A percentile compares a stretch with the other conserved stretches of the same genome.
These are phyloP conservation scores for Drosophila flavopinicola DNA, from an alignment of 2,888 invertebrate species.

Conservation along the genomic window DNA sequence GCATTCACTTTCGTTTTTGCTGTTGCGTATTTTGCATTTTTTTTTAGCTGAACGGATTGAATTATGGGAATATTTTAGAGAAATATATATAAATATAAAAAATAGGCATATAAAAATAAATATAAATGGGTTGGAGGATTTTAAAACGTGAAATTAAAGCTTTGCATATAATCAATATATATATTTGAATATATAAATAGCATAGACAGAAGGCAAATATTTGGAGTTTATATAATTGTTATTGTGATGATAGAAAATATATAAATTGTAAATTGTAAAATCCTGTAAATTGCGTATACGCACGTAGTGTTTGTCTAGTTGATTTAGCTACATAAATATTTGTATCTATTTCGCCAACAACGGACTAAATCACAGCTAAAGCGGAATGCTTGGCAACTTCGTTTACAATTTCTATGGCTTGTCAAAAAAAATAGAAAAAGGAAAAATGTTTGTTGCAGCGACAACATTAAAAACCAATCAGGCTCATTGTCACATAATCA, in stretches of 20 bases:
- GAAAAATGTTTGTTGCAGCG: conserved; percentile 7
- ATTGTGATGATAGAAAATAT: too few species aligned
- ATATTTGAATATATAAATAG: not conserved
- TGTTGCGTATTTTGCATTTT: conserved; percentile 37
- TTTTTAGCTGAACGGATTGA: conserved; percentile 8
- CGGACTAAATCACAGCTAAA: not conserved
- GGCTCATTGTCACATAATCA: conserved; percentile 75
- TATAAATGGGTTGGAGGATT: too few species aligned
- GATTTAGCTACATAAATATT: not conserved
- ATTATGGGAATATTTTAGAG: conserved; percentile 9
- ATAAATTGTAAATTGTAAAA: too few species aligned
- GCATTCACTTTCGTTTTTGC: conserved; percentile 22
- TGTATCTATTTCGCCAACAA: conserved; percentile 1
- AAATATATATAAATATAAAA: not conserved
- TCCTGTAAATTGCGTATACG: not conserved
- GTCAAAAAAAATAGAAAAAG: conserved; percentile 8
- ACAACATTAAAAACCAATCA: conserved; percentile 75
- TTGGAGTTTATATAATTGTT: too few species aligned
- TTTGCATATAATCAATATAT: not conserved
- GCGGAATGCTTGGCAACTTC: not conserved
- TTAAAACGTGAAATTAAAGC: not conserved
- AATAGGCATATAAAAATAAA: too few species aligned
- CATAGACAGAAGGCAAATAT: not conserved
- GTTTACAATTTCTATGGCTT: conserved; percentile 1
- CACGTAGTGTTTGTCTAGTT: conserved; percentile 11